Evolutionary conservation across 2,113 vertebrate species (phyloP), one percentile per base, ranked within the genome.

Genomic region (Scophthalmus maximus): DNA sequence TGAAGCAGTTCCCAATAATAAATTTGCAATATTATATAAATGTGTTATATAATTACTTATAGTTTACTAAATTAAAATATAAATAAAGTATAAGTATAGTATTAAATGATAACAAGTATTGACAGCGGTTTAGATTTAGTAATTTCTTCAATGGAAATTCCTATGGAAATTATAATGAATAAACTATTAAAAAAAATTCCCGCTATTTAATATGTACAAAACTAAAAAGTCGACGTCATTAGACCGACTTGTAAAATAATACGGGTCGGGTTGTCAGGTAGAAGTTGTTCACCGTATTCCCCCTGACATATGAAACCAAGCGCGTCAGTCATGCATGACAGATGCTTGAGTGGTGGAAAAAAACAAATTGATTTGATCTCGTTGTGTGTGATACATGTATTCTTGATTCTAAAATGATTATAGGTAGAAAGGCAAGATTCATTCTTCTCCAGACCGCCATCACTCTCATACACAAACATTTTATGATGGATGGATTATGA

Each of bases 321-420:
- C 25, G 7, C 51, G 8, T 34, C 29, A 51, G 36, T 68, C 32
- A 34, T 46, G 42, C 50, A 17, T 57, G 15, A 36, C 3, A 57
- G 63, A 47, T 36, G 61, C 56, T n/a, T 4, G 29, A 64, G 20
- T 3, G 44, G 8, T 15, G 34, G n/a, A 52, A 12, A 78, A 50
- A 62, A 8, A 12, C 51, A 38, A 40, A 14, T 5, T 15, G 12
- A 62, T 15, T 12, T 18, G 34, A n/a, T 30, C 1, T 4, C 47
- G 20, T 34, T 10, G 11, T 6, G 38, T 23, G 20, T 51, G 15
- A 22, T 4, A 27, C 12, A 17, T 17, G 55, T 32, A 47, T 27
- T 14, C 10, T 40, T 4, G 12, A 40, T 26, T 40, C 27, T 53
- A 6, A 49, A 52, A 62, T 44, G 3, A 8, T 59, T 57, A 6